phyloP scores from a whole-genome alignment of 2,888 invertebrate species.

The Cosmia pyralina region DNA sequence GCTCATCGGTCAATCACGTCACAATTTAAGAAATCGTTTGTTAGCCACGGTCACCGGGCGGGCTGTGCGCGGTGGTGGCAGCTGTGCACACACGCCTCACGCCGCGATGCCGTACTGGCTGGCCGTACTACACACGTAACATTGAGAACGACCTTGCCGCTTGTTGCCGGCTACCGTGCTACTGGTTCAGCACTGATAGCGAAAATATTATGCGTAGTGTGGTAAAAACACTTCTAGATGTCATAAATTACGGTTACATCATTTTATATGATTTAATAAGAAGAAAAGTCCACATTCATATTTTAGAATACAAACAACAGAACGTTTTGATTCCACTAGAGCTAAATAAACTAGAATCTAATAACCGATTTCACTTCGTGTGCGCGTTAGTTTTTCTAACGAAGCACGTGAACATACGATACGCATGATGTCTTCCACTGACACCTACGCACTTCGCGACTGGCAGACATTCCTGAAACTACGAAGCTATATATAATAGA shows the following conservation, averaged over 20 bases:
- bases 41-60: conserved; percentile 72
- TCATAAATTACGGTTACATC: conserved; percentile 12
- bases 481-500: conserved; percentile 5
- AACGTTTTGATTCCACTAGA: conserved; percentile 16
- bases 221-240: conserved; percentile 17
- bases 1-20: conserved; percentile 50
- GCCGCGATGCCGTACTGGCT: conserved; percentile 36
- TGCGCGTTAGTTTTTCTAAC: conserved; percentile 49
- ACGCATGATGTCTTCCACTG: conserved; percentile 53
- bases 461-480: conserved; percentile 37
- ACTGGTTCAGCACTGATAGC: conserved; percentile 67
- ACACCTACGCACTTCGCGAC: conserved; percentile 56
- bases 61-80: conserved; percentile 65
- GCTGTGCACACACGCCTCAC: conserved; percentile 74
- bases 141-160: conserved; percentile 86
- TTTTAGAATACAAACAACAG: conserved; percentile 6
- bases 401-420: conserved; percentile 54
- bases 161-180: conserved; percentile 76
- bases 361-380: conserved; percentile 59
- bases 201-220: conserved; percentile 57
- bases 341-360: conserved; percentile 41
- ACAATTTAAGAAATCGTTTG: conserved; percentile 66
- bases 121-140: conserved; percentile 75
- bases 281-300: not conserved
- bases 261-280: not conserved